These are phyloP conservation scores for Epinephelus malabaricus DNA, from an alignment of 2,797 vertebrate genomes.

Conservation along the genomic window DNA sequence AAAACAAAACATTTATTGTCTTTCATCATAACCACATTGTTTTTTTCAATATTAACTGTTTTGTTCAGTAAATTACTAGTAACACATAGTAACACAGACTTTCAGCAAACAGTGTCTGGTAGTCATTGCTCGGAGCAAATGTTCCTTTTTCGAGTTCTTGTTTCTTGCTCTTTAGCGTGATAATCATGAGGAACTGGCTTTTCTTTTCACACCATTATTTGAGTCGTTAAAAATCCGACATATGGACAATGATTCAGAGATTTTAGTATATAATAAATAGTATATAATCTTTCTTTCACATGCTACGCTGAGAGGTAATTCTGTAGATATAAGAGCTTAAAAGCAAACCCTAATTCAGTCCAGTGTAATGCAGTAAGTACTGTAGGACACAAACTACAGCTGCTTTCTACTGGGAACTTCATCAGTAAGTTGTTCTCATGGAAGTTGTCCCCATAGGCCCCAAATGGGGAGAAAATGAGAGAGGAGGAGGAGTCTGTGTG, in stretches of 20 bases:
- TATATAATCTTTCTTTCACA: background rate
- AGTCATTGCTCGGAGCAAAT: background rate
- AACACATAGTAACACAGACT: background rate
- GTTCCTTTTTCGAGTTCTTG: background rate
- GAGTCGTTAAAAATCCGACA: background rate
- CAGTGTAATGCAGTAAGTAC: conserved; percentile 13
- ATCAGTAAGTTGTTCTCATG: conserved; percentile 80
- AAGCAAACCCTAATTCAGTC: conserved; percentile 11
- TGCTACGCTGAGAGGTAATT: background rate
- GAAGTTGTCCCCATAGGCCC: conserved; percentile 75
- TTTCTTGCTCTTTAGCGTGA: background rate
- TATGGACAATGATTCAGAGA: background rate
- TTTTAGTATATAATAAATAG: too few relatives aligned
- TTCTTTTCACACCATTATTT: conserved; percentile 6
- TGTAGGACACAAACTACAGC: conserved; percentile 57
- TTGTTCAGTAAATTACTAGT: background rate
- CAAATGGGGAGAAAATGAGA: conserved; percentile 70
- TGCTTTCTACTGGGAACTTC: conserved; percentile 79
- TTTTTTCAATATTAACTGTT: background rate
- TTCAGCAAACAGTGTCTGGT: background rate
- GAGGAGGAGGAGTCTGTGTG: conserved; percentile 20
- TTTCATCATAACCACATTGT: background rate
- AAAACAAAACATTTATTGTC: background rate
- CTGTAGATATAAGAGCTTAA: conserved; percentile 2
- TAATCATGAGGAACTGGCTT: background rate